Percentiles rank a stretch among this genome's conserved stretches.
Evolutionary conservation across 2,888 invertebrate genomes (phyloP).

Genomic region (Allolobophora icterica): DNA sequence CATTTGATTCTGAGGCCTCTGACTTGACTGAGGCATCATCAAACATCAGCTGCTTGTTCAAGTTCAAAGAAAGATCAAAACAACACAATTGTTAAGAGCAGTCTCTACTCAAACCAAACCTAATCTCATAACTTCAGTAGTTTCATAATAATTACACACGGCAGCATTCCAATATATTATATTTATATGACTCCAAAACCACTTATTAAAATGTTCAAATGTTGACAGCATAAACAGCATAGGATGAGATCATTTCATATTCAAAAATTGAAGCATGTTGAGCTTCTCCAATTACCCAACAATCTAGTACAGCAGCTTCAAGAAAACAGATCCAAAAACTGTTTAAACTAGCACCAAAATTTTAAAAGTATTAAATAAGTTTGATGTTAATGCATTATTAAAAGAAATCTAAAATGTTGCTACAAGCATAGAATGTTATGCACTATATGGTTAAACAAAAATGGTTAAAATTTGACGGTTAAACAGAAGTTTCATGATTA

Average conservation of each 20-base stretch:
- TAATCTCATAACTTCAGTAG: background rate
- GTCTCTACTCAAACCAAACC: background rate
- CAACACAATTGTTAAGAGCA: background rate
- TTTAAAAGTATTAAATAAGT: background rate
- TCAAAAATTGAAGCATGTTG: background rate
- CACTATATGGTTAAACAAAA: background rate
- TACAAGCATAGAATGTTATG: background rate
- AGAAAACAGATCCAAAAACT: background rate
- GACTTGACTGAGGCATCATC: constrained; percentile 24
- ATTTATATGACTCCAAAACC: background rate
- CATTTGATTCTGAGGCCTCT: background rate
- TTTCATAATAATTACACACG: background rate
- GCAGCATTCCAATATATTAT: background rate
- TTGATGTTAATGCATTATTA: no score
- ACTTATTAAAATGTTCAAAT: background rate
- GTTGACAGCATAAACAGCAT: background rate
- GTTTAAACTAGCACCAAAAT: background rate
- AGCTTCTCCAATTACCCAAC: background rate
- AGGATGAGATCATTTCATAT: background rate
- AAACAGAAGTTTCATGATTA: background rate
- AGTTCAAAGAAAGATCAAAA: background rate
- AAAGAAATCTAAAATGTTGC: background rate
- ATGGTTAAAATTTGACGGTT: background rate
- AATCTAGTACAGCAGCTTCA: background rate
- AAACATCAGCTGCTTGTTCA: constrained; percentile 19